A percentile compares a stretch with the other conserved stretches of the same genome.
These are phyloP conservation scores for Fabriciana adippe DNA, from an alignment of 2,888 invertebrate species.

Conservation along the genomic window DNA sequence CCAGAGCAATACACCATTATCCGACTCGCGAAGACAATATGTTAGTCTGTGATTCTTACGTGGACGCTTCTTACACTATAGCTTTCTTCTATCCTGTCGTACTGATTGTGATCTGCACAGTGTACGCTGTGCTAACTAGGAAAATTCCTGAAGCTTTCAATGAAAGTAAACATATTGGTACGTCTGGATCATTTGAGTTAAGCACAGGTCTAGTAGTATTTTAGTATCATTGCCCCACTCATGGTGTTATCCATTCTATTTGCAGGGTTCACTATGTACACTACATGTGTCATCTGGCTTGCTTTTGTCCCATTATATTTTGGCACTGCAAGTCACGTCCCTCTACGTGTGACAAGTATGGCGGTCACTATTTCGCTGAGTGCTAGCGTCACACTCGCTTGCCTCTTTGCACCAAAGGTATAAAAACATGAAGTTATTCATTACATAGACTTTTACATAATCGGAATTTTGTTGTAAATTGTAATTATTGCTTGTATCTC, in stretches of 20 bases:
- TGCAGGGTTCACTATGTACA: slow-evolving; percentile 98
- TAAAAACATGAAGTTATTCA: neutral
- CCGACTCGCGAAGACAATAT: slow-evolving; percentile 94
- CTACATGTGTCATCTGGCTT: slow-evolving; percentile 98
- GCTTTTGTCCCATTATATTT: slow-evolving; percentile 99
- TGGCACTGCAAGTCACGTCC: slow-evolving; percentile 96
- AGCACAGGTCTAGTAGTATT: neutral
- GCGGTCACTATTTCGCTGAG: slow-evolving; percentile 97
- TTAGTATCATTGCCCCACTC: neutral
- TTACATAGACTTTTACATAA: too few species aligned
- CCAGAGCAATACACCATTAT: slow-evolving; percentile 93
- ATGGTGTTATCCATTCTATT: neutral
- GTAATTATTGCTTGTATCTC: neutral
- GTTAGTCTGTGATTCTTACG: slow-evolving; percentile 93
- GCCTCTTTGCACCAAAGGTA: slow-evolving; percentile 97
- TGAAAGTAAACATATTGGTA: slow-evolving; percentile 97
- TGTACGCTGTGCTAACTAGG: slow-evolving; percentile 96
- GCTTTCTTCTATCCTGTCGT: slow-evolving; percentile 96
- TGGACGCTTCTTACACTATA: slow-evolving; percentile 96
- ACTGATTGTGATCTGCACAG: slow-evolving; percentile 93
- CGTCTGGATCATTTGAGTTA: slow-evolving; percentile 44
- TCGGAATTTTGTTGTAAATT: neutral
- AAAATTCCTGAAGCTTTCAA: slow-evolving; percentile 99
- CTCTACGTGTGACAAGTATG: slow-evolving; percentile 96
- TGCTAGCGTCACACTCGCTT: slow-evolving; percentile 95